phyloP scores from a whole-genome alignment of 2,888 invertebrate species.

The Idaea straminata region DNA sequence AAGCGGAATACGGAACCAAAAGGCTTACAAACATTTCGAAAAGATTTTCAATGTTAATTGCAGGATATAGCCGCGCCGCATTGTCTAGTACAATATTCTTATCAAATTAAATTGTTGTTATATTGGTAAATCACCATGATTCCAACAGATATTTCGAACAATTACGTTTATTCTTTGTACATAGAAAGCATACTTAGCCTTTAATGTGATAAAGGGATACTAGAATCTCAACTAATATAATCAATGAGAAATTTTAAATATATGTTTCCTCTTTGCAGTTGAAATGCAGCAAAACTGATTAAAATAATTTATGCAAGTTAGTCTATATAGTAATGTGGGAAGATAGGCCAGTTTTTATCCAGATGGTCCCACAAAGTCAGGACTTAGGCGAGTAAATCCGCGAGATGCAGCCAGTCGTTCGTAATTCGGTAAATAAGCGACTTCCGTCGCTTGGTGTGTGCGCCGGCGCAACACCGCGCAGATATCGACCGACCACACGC shows the following conservation, averaged over 20 bases:
- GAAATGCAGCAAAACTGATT: too few relatives aligned
- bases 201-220: neutral
- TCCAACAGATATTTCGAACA: neutral
- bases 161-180: conserved; percentile 10
- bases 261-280: too few relatives aligned
- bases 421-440: conserved; percentile 56
- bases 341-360: too few relatives aligned
- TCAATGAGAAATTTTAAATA: too few relatives aligned
- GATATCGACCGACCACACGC: conserved; percentile 49
- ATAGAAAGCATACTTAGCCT: neutral
- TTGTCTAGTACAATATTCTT: neutral
- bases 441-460: conserved; percentile 48
- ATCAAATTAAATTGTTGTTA: neutral
- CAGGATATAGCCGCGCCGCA: conserved; percentile 12
- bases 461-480: conserved; percentile 22
- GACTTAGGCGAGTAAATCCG: neutral
- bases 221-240: too few relatives aligned
- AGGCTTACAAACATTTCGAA: neutral
- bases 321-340: too few relatives aligned
- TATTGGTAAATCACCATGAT: conserved; percentile 1
- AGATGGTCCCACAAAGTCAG: too few relatives aligned
- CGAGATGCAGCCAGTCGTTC: neutral
- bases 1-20: neutral
- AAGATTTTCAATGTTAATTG: conserved; percentile 7
- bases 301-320: too few relatives aligned